A percentile compares a stretch with the other conserved stretches of the same genome.
Evolutionary conservation across 2,797 vertebrate genomes (phyloP).

Genomic region (Xerus rutilus): DNA sequence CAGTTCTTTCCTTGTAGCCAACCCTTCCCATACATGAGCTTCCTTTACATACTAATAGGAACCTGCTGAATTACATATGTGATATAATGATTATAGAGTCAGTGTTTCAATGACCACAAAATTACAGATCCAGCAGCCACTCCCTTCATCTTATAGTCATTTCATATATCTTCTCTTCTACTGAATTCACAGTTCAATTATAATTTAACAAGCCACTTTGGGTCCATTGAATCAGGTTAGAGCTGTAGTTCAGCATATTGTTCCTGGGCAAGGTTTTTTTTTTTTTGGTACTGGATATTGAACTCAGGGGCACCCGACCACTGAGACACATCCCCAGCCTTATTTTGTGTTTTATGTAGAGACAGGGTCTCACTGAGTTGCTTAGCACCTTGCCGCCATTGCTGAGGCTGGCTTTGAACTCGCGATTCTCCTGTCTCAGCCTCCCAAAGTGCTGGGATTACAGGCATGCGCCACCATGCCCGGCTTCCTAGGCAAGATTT

Average conservation of each 20-base stretch:
- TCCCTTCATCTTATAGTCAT: background rate
- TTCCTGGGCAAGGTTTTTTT: background rate
- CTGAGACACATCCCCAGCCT: too few relatives aligned
- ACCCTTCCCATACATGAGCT: background rate
- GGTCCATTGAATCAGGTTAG: background rate
- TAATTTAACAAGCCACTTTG: background rate
- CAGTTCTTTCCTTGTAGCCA: background rate
- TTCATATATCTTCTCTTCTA: background rate
- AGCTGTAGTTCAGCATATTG: conserved; percentile 19
- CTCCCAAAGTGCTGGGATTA: too few relatives aligned
- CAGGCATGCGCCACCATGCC: too few relatives aligned
- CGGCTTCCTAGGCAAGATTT: background rate
- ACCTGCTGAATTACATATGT: background rate
- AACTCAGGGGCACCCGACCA: too few relatives aligned
- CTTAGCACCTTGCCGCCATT: too few relatives aligned
- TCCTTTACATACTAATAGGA: background rate
- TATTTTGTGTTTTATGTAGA: too few relatives aligned
- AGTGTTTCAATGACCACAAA: background rate
- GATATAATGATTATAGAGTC: background rate
- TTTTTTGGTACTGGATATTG: too few relatives aligned
- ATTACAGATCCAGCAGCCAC: background rate
- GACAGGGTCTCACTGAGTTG: too few relatives aligned
- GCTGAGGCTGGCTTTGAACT: too few relatives aligned
- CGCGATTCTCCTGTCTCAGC: too few relatives aligned
- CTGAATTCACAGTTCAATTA: background rate